Percentiles rank a stretch among this genome's conserved stretches.
phyloP scores from a whole-genome alignment of 2,888 invertebrate species.

The Cephus nigrinus region DNA sequence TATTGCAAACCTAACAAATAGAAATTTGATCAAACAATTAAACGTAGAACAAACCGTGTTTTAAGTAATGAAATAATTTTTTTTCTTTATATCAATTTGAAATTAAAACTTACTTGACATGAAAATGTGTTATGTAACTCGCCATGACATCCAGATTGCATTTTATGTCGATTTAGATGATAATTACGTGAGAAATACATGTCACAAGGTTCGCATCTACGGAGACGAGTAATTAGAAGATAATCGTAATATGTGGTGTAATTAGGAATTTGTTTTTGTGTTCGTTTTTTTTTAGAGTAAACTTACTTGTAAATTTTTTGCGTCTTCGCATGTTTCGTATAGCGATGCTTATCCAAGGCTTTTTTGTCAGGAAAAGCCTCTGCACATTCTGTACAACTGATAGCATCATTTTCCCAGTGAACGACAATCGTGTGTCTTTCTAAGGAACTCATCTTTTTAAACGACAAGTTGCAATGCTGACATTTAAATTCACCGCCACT shows the following conservation, averaged over 20 bases:
- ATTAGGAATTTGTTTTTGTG: not conserved
- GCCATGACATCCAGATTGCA: slow-evolving; percentile 69
- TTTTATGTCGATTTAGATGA: slow-evolving; percentile 69
- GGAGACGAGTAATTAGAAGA: not conserved
- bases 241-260: not conserved
- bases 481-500: slow-evolving; percentile 71
- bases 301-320: slow-evolving; percentile 67
- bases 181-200: slow-evolving; percentile 69
- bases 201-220: slow-evolving; percentile 66
- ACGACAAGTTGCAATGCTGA: slow-evolving; percentile 77
- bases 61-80: not conserved
- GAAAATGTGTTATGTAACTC: slow-evolving; percentile 68
- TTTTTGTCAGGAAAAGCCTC: slow-evolving; percentile 74
- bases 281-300: not conserved
- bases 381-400: slow-evolving; percentile 75
- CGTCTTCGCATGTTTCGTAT: slow-evolving; percentile 64
- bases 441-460: slow-evolving; percentile 75
- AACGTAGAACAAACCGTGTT: not conserved
- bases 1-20: slow-evolving; percentile 67
- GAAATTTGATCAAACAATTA: not conserved
- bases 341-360: slow-evolving; percentile 75
- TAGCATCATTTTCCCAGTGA: slow-evolving; percentile 75
- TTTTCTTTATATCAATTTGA: not conserved
- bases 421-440: slow-evolving; percentile 76
- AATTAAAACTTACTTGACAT: slow-evolving; percentile 68